Base-by-base conservation (phyloP, 2,113 vertebrate species). In the Pygathrix nemaeus region DNA sequence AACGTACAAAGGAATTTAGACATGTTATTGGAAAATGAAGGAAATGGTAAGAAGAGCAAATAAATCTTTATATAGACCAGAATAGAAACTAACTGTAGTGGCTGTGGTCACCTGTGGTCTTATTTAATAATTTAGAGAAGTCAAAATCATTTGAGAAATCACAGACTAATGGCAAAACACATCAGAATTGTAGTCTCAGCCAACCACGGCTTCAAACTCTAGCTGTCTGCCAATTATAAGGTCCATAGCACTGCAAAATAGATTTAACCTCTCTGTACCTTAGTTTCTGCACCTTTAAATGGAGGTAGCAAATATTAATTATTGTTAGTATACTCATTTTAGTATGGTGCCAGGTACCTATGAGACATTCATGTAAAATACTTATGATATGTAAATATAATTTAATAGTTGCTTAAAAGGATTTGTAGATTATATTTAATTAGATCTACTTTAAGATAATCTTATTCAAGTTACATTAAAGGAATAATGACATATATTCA, bases 381-480 rank as follows among this genome's bases (percentile, higher is more conserved):
- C 6, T 66, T 78, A 72, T 32, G 52, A 32, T 32, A 88, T 21
- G 57, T 20, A 55, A 84, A 85, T 73, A 48, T 66, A 72, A 72
- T 82, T 25, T 68, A 80, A 85, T 81, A 45, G 40, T 73, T 88
- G 20, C 38, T 92, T 90, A 23, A 93, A 94, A 94, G 59, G 43
- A 94, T 76, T 90, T 95, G 30, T 80, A 79, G 52, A 84, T 87
- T 93, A 48, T n/a, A 95, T 87, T 87, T 70, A 61, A 82, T 38
- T 43, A 38, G 96, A 82, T 61, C 40, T 66, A 94, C 17, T 88
- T 96, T 75, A 61, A 96, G 78, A 78, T 96, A 93, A 94, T 89
- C 11, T 78, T 59, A 92, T 86, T 70, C 48, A 94, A 90, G 55
- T 40, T 83, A 64, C 35, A 75, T 84, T 83, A 87, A 84, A 95